A percentile compares a stretch with the other conserved stretches of the same genome.
These are phyloP conservation scores for Littorina saxatilis DNA, from an alignment of 1,140 invertebrate species.

Conservation along the genomic window DNA sequence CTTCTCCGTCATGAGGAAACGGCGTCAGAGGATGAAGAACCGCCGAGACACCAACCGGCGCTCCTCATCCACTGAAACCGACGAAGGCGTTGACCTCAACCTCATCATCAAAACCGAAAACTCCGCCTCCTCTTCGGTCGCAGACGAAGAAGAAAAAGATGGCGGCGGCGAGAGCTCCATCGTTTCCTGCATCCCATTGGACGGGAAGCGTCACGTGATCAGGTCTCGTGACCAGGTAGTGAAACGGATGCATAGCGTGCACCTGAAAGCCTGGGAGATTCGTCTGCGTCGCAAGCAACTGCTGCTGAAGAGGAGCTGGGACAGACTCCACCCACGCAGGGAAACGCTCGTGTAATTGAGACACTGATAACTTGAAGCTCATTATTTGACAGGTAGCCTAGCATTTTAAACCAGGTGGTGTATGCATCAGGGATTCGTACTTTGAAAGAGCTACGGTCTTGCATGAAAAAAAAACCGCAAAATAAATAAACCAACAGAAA, in stretches of 20 bases:
- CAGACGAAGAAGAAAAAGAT: neutral
- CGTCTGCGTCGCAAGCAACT: conserved; percentile 25
- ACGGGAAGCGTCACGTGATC: neutral
- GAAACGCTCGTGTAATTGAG: conserved; percentile 7
- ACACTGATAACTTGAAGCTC: too few species aligned
- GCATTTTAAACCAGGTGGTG: too few species aligned
- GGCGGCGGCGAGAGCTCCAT: neutral
- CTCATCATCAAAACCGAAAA: neutral
- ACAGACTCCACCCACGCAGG: neutral
- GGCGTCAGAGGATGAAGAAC: conserved; percentile 30
- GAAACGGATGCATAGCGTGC: conserved; percentile 10
- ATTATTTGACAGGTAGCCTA: too few species aligned
- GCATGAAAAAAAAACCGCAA: too few species aligned
- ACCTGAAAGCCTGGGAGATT: conserved; percentile 37
- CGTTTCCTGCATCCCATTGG: neutral
- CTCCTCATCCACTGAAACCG: conserved; percentile 30
- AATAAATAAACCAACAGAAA: too few species aligned
- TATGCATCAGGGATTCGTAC: too few species aligned
- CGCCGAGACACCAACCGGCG: neutral
- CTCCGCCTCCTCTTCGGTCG: neutral
- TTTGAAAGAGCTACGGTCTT: too few species aligned
- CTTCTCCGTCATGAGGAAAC: conserved; percentile 28
- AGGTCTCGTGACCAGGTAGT: neutral
- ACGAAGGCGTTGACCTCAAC: conserved; percentile 32
- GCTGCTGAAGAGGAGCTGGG: neutral